Base-by-base conservation (phyloP, 2,113 vertebrate species). In the Dendrocopos noguchii region DNA sequence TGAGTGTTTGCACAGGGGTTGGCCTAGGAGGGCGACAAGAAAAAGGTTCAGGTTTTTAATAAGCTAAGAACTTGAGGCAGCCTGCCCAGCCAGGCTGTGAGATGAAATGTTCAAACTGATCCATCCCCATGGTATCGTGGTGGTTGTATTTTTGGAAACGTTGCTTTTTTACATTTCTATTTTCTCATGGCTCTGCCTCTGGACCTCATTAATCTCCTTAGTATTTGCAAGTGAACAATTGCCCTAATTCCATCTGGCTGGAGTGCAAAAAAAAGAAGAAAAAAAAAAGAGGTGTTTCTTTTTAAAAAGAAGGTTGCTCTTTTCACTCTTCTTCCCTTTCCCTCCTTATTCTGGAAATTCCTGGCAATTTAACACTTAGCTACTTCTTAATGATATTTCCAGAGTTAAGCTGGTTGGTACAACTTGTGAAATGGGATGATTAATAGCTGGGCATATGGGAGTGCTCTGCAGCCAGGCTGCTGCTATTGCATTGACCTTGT, bases 131-230 rank as follows among this genome's bases (percentile, higher is more conserved):
- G 95, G 96, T 94, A 96, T 95, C 78, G 46, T 94, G 94, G 94
- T 94, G 83, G 92, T 76, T 97, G 71, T 97, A 97, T 97, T 98
- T 98, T 98, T 97, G 97, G 98, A 98, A 98, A 97, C 88, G 63
- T 92, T 39, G 25, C 90, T 95, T 95, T 97, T 96, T 91, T 60
- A 95, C 90, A 93, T 92, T 84, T 96, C 95, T 97, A 60, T 97
- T 98, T 97, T 98, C 97, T 97, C 96, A 93, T 96, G 95, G 88
- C 91, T 97, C 88, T 96, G 93, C 50, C 80, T 96, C 94, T 84
- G 84, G 97, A 97, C 93, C 97, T 98, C 97, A 97, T 98, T 98
- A 98, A 97, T 98, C 97, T 98, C 96, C 85, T 89, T 80, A 96
- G 95, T 93, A 97, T 97, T 96, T 55, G 84, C 96, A 97, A 97